These are phyloP conservation scores for Cosmia trapezina DNA, from an alignment of 2,888 invertebrate genomes.

Conservation along the genomic window DNA sequence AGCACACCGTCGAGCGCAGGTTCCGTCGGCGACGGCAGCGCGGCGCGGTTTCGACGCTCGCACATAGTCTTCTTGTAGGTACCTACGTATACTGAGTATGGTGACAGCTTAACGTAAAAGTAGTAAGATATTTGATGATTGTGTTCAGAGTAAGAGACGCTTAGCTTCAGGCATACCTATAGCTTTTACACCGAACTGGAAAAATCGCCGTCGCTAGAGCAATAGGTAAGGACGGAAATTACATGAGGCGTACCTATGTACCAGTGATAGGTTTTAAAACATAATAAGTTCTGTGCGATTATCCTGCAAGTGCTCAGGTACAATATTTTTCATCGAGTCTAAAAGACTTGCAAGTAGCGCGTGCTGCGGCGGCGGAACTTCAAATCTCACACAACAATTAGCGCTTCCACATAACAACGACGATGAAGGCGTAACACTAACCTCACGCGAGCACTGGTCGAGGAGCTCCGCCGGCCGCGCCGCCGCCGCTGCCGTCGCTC, in stretches of 20 bases:
- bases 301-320: neutral
- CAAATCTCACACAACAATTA: slow-evolving; percentile 22
- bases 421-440: slow-evolving; percentile 34
- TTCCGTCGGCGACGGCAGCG: slow-evolving; percentile 6
- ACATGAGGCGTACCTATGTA: too few species aligned
- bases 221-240: neutral
- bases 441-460: neutral
- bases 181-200: neutral
- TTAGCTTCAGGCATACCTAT: neutral
- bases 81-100: too few species aligned
- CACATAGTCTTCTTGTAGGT: too few species aligned
- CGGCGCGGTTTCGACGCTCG: neutral
- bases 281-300: neutral
- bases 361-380: too few species aligned
- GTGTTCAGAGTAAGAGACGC: neutral
- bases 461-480: too few species aligned
- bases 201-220: neutral
- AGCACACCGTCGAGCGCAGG: neutral
- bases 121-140: neutral
- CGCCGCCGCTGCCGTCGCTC: neutral
- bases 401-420: slow-evolving; percentile 18
- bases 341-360: neutral
- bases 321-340: neutral
- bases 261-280: neutral
- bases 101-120: neutral